Evolutionary conservation across 2,888 invertebrate species (phyloP).

Genomic region (Zhuqinia jingwanae): DNA sequence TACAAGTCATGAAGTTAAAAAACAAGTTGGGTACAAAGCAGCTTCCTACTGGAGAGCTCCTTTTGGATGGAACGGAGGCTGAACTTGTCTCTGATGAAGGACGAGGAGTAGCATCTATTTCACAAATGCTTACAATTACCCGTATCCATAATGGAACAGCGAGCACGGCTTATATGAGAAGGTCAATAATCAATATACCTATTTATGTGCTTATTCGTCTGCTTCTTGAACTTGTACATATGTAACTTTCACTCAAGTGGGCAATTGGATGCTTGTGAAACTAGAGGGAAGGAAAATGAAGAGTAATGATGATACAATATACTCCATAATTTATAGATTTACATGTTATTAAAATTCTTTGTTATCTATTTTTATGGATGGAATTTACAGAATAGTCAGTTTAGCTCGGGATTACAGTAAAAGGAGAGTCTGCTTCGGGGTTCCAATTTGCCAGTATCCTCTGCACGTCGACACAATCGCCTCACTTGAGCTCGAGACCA

Average conservation of each 20-base stretch:
- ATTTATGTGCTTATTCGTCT: neutral
- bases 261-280: no score
- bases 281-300: no score
- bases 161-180: constrained; percentile 81
- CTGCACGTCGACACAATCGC: constrained; percentile 83
- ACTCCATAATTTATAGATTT: no score
- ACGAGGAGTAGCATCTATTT: constrained; percentile 82
- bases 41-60: constrained; percentile 83
- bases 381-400: constrained; percentile 81
- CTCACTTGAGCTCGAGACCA: constrained; percentile 82
- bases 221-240: no score
- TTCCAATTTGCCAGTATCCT: constrained; percentile 81
- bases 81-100: constrained; percentile 82
- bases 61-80: constrained; percentile 83
- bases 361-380: no score
- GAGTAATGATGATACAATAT: no score
- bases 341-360: neutral
- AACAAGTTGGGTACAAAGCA: constrained; percentile 84
- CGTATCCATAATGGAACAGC: constrained; percentile 83
- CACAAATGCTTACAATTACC: constrained; percentile 83
- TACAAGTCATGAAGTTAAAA: constrained; percentile 83
- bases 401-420: constrained; percentile 83
- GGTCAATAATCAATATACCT: constrained; percentile 79
- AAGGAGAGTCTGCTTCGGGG: constrained; percentile 82
- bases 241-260: no score